These are phyloP conservation scores for Salticus scenicus DNA, from an alignment of 2,888 invertebrate species.

Conservation along the genomic window DNA sequence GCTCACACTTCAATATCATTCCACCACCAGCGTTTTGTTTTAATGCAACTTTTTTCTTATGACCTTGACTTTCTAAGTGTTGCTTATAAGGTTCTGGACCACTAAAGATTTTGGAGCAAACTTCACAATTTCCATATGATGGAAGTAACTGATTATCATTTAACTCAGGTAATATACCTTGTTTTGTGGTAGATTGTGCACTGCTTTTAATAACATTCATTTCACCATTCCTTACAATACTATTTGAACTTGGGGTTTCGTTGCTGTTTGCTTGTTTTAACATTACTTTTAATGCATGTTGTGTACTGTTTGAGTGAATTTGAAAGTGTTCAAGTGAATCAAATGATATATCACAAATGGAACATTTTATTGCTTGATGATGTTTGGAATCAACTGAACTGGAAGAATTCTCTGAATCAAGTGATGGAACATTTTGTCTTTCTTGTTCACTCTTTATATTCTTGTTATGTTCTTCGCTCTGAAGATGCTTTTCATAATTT, in stretches of 20 bases:
- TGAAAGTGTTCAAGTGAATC: not conserved
- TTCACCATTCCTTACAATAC: not conserved
- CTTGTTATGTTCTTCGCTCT: not conserved
- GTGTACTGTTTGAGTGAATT: not conserved
- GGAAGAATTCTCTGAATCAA: too few relatives aligned
- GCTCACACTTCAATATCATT: not conserved
- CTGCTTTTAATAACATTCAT: not conserved
- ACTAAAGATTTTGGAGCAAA: not conserved
- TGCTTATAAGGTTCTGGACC: not conserved
- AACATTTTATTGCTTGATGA: not conserved
- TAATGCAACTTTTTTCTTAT: too few relatives aligned
- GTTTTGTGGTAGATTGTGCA: not conserved
- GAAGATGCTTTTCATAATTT: not conserved
- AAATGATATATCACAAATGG: not conserved
- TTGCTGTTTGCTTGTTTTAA: not conserved
- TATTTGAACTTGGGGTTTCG: not conserved
- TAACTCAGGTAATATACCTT: not conserved
- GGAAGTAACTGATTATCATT: too few relatives aligned
- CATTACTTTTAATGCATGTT: not conserved
- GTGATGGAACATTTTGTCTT: too few relatives aligned
- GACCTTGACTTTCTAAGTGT: not conserved
- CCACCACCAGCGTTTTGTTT: too few relatives aligned
- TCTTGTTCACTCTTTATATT: too few relatives aligned
- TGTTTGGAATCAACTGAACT: too few relatives aligned
- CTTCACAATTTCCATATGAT: not conserved